These are phyloP conservation scores for Dasypus novemcinctus DNA, from an alignment of 2,113 vertebrate species.

Conservation along the genomic window DNA sequence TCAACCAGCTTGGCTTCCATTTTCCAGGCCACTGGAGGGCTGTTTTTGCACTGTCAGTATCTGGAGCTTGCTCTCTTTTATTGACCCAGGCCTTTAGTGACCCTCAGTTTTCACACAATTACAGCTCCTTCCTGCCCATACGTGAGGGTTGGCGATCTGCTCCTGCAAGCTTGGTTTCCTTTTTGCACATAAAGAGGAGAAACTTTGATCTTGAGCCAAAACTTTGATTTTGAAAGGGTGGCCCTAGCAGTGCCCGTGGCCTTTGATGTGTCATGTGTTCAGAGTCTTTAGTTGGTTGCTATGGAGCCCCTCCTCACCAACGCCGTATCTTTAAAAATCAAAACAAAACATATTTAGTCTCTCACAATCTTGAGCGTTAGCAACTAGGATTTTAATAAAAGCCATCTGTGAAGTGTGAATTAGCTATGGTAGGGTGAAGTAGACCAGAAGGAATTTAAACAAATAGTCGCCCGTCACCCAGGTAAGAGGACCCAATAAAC, in stretches of 20 bases:
- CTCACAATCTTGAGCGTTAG: background rate
- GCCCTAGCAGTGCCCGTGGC: background rate
- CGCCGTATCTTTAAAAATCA: background rate
- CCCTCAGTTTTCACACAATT: background rate
- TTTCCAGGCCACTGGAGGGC: background rate
- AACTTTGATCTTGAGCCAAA: conserved; percentile 54
- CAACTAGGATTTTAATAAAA: conserved; percentile 29
- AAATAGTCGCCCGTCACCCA: background rate
- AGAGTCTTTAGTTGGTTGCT: conserved; percentile 31
- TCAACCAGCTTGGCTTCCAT: background rate
- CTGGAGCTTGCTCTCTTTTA: background rate
- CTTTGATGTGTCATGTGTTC: conserved; percentile 48
- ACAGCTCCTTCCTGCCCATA: background rate
- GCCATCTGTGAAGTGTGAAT: background rate
- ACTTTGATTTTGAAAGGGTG: conserved; percentile 60
- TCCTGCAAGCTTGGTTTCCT: background rate
- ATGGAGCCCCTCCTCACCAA: conserved; percentile 44
- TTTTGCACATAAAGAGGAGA: background rate
- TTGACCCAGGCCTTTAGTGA: background rate
- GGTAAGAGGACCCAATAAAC: background rate
- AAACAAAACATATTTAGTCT: background rate
- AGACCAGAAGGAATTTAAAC: background rate
- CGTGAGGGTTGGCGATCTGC: background rate
- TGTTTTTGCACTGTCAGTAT: background rate
- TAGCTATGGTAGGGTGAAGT: background rate